Percentiles rank a stretch among this genome's conserved stretches.
phyloP scores from a whole-genome alignment of 2,113 vertebrate genomes.

The Pholis gunnellus region DNA sequence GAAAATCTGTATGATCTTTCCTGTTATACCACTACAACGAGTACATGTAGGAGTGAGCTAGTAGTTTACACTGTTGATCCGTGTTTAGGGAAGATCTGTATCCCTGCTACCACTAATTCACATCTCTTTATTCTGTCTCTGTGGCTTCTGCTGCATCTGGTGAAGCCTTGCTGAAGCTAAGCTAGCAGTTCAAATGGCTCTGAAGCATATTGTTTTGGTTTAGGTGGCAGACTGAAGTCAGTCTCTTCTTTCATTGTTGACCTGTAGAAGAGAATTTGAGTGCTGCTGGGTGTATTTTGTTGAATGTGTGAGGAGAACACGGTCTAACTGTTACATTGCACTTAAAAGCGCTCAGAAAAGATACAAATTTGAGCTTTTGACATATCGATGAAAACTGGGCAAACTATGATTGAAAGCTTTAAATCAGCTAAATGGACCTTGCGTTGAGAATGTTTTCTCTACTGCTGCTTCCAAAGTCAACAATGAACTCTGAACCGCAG shows the following conservation, averaged over 20 bases:
- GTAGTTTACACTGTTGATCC: no score
- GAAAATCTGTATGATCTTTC: no score
- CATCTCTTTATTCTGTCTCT: not conserved
- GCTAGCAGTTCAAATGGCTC: not conserved
- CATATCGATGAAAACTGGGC: not conserved
- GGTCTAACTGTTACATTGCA: not conserved
- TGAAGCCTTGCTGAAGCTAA: not conserved
- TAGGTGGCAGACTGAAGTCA: not conserved
- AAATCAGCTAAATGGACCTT: not conserved
- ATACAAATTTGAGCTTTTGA: not conserved
- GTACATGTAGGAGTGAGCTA: no score
- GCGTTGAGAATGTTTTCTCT: not conserved
- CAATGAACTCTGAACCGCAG: not conserved
- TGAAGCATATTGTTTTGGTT: not conserved
- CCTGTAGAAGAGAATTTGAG: not conserved
- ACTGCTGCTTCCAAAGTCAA: not conserved
- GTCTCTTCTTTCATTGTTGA: not conserved
- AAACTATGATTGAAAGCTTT: not conserved
- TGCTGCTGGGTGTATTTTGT: not conserved
- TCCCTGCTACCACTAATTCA: not conserved
- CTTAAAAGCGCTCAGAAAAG: not conserved
- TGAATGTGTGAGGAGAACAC: not conserved
- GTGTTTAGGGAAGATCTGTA: not conserved
- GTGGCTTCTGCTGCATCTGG: not conserved
- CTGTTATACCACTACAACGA: no score